Evolutionary conservation across 2,888 invertebrate genomes (phyloP).

Genomic region (Drosophila kanekoi): DNA sequence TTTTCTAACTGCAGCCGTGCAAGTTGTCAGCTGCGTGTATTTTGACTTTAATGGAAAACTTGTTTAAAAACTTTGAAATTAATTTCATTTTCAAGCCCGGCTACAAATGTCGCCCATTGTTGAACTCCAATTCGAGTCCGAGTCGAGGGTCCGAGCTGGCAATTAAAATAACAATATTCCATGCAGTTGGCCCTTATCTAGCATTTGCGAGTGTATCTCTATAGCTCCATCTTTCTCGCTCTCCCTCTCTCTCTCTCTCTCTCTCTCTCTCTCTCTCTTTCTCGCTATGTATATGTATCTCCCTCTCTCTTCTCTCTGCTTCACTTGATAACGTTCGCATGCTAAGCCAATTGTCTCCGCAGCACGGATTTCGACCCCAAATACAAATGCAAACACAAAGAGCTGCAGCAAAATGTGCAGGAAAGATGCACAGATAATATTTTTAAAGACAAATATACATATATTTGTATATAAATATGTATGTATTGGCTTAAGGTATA

Average conservation of each 20-base stretch:
- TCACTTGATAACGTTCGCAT: slow-evolving; percentile 39
- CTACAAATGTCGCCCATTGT: slow-evolving; percentile 52
- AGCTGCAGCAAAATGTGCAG: slow-evolving; percentile 36
- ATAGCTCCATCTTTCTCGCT: background rate
- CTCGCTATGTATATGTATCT: background rate
- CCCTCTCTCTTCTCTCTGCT: slow-evolving; percentile 15
- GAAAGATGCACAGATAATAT: slow-evolving; percentile 56
- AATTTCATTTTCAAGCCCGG: slow-evolving; percentile 74
- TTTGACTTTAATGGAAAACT: slow-evolving; percentile 72
- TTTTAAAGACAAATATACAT: slow-evolving; percentile 17
- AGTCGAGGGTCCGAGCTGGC: slow-evolving; percentile 63
- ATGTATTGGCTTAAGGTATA: background rate
- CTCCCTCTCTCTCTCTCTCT: slow-evolving; percentile 4
- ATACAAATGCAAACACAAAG: slow-evolving; percentile 17
- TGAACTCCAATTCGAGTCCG: slow-evolving; percentile 25
- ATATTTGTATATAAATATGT: background rate
- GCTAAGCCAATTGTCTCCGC: slow-evolving; percentile 48
- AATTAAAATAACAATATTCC: slow-evolving; percentile 80
- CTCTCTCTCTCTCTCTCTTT: slow-evolving; percentile 2
- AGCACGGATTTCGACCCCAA: slow-evolving; percentile 25
- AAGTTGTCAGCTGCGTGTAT: slow-evolving; percentile 58
- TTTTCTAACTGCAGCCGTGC: slow-evolving; percentile 69
- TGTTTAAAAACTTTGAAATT: slow-evolving; percentile 79
- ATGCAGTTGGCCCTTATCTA: slow-evolving; percentile 45
- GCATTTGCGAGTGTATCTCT: slow-evolving; percentile 22